A percentile compares a stretch with the other conserved stretches of the same genome.
Evolutionary conservation across 2,797 vertebrate genomes (phyloP).

Genomic region (Phrynocephalus guinanensis): DNA sequence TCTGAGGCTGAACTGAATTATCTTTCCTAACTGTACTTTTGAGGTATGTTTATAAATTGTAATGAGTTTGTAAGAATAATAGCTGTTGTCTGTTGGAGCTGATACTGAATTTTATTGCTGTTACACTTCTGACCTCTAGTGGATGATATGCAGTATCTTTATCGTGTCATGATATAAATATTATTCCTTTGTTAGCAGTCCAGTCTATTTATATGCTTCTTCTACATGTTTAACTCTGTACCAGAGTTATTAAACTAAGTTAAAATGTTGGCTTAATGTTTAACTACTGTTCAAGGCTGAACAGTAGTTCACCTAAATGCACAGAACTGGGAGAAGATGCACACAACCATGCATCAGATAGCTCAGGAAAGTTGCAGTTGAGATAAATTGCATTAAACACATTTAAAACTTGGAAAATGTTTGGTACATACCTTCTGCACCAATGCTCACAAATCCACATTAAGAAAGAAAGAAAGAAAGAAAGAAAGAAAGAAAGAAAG

Average conservation of each 20-base stretch:
- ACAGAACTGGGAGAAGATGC: too few relatives aligned
- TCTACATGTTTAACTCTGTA: neutral
- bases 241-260: neutral
- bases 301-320: too few relatives aligned
- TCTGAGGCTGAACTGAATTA: neutral
- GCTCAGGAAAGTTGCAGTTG: too few relatives aligned
- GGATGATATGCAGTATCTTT: conserved; percentile 39
- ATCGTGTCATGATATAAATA: neutral
- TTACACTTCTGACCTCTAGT: conserved; percentile 77
- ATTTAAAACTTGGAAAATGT: too few relatives aligned
- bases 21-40: neutral
- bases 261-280: neutral
- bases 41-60: neutral
- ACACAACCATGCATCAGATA: too few relatives aligned
- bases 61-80: neutral
- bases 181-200: neutral
- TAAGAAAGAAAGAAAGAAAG: too few relatives aligned
- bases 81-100: neutral
- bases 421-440: too few relatives aligned
- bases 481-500: too few relatives aligned
- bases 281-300: neutral
- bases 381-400: too few relatives aligned
- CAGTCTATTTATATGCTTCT: neutral
- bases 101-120: conserved; percentile 42
- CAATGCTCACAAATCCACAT: too few relatives aligned